These are phyloP conservation scores for Lordiphosa fenestrarum DNA, from an alignment of 2,888 invertebrate species.

Conservation along the genomic window DNA sequence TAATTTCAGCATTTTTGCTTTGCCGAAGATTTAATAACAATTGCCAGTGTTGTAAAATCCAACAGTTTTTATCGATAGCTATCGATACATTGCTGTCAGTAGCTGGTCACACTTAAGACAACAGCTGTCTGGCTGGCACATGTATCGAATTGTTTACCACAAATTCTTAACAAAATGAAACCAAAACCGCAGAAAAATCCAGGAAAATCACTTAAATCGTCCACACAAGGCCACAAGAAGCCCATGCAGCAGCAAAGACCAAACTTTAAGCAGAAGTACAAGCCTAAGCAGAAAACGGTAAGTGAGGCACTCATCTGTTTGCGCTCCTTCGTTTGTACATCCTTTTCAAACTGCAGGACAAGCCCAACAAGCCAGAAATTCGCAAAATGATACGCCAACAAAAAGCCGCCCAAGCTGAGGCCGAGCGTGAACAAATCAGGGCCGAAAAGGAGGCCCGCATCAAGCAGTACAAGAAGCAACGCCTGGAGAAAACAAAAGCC, in stretches of 20 bases:
- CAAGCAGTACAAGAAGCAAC: slow-evolving; percentile 86
- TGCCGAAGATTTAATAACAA: slow-evolving; percentile 13
- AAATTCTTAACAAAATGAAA: slow-evolving; percentile 32
- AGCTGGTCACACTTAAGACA: background rate
- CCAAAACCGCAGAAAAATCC: slow-evolving; percentile 29
- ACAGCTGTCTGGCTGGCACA: slow-evolving; percentile 43
- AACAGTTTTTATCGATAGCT: background rate
- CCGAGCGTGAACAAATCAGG: slow-evolving; percentile 78
- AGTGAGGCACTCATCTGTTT: too few relatives aligned
- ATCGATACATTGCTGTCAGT: too few relatives aligned
- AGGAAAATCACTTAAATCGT: slow-evolving; percentile 28
- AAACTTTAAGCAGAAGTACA: slow-evolving; percentile 46
- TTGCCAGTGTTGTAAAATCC: slow-evolving; percentile 13
- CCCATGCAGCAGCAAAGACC: slow-evolving; percentile 23
- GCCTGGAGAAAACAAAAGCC: slow-evolving; percentile 86
- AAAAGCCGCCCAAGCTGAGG: slow-evolving; percentile 48
- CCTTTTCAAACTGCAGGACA: slow-evolving; percentile 41
- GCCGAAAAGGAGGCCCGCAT: slow-evolving; percentile 82
- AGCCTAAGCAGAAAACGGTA: slow-evolving; percentile 30
- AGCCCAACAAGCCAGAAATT: slow-evolving; percentile 50
- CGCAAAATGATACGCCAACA: slow-evolving; percentile 51
- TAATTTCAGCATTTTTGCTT: slow-evolving; percentile 63
- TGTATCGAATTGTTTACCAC: slow-evolving; percentile 31
- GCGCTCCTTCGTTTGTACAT: too few relatives aligned
- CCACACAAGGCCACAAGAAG: slow-evolving; percentile 14